Base-by-base conservation (phyloP, 1,140 invertebrate species). In the Pogonomyrmex barbatus region DNA sequence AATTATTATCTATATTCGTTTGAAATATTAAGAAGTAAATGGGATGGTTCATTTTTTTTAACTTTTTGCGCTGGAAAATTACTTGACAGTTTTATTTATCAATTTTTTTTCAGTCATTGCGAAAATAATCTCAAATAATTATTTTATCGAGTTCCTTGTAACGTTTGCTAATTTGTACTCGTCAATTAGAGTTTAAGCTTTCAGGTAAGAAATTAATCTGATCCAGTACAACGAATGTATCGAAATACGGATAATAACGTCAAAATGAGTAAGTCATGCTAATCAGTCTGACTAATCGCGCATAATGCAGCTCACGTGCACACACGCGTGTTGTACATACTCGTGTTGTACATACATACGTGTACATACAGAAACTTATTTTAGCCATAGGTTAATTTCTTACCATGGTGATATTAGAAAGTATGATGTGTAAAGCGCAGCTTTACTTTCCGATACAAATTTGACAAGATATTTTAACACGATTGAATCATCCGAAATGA, bases 341-440 rank as follows among this genome's bases (percentile, higher is more conserved):
- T 39, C 42, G 45, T 63, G 12, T 90, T 89, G 85, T 90, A 89
- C 56, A 90, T 89, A 91, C 33, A 73, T 87, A 87, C 77, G 60
- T 90, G 87, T 86, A 89, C 68, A 90, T 62, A 78, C 87, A 81
- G 39, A 88, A 89, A 88, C 17, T 91, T 87, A 91, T 87, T 83
- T 86, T 91, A 86, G 62, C 62, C 71, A 88, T 87, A 85, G 84
- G 85, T 91, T 88, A 85, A 89, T 92, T 91, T 87, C 88, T 89
- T 91, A 91, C 88, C 88, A 58, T 50, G 54, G 90, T 91, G 91
- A 92, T 92, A 92, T 91, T 92, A 92, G 88, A 90, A 82, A 92
- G 65, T 88, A 91, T 63, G 39, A 63, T n/a, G 68, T 56, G 54
- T 81, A 89, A 24, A 87, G 63, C 52, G 75, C 76, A 67, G 70